phyloP scores from a whole-genome alignment of 2,113 vertebrate genomes.

The Passer montanus region DNA sequence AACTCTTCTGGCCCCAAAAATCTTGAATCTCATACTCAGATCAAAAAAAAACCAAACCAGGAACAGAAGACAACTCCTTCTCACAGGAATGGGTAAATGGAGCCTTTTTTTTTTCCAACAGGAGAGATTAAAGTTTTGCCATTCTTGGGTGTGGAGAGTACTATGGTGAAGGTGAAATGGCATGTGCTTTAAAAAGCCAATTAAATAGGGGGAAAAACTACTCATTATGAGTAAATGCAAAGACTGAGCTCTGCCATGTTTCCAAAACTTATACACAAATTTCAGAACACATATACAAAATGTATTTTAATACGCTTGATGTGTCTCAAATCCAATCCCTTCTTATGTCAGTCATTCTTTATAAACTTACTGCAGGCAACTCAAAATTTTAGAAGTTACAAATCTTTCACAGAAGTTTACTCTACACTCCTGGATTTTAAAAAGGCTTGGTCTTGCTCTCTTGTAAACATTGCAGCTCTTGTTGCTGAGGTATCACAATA shows the following conservation, averaged over 20 bases:
- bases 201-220: background rate
- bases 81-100: background rate
- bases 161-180: background rate
- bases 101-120: background rate
- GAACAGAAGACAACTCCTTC: background rate
- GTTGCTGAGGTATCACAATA: background rate
- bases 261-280: background rate
- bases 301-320: background rate
- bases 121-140: background rate
- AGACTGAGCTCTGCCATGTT: background rate
- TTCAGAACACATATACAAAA: background rate
- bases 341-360: background rate
- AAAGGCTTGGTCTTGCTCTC: fast-evolving
- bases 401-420: background rate
- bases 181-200: background rate
- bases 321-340: background rate
- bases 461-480: background rate
- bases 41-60: background rate
- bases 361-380: background rate
- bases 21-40: background rate
- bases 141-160: background rate
- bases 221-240: background rate
- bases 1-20: background rate
- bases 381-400: background rate
- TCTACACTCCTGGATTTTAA: background rate